Base-by-base conservation (phyloP, 2,113 vertebrate species). In the Apteryx mantelli region DNA sequence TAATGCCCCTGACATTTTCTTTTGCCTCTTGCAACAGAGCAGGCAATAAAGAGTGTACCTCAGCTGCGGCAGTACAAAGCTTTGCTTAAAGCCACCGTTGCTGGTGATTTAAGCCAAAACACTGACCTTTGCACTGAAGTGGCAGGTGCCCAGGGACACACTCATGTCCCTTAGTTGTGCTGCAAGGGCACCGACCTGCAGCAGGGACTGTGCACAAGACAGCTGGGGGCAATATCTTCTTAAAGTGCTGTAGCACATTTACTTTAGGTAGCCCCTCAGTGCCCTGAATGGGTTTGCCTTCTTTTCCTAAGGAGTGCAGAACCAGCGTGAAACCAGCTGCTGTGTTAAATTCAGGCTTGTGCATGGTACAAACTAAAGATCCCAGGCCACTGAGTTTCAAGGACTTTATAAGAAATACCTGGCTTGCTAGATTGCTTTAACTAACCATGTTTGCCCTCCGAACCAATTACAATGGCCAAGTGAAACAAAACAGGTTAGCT, bases 121-220 rank as follows among this genome's bases (percentile, higher is more conserved):
- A 28, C 30, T 70, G 78, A 87, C 75, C 53, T 76, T 83, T 44
- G 26, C 13, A 7, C 38, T 12, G 36, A 28, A 50, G 65, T 44
- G 74, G 48, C 24, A 17, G 25, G 17, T 85, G 61, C 10, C 25
- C 44, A 14, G 52, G 48, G n/a, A 9, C 64, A 42, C 18, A 3
- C 30, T 36, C 0, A 0, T 3, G 3, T 26, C 55, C 3, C 4
- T 36, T 21, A 61, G 36, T 58, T 0, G 0, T 52, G 55, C 50
- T 38, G 16, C 4, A 4, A 30, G 36, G 32, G 13, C 60, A 26
- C 65, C 52, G 50, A 64, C 44, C 34, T 3, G 0, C 6, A 34
- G 25, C 69, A 65, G 42, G 30, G n/a, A 0, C 8, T 1, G 0
- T 2, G 11, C 13, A 17, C 3, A 4, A 13, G 44, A 63, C 2